These are phyloP conservation scores for Nothocercus julius DNA, from an alignment of 2,113 vertebrate species.

Conservation along the genomic window DNA sequence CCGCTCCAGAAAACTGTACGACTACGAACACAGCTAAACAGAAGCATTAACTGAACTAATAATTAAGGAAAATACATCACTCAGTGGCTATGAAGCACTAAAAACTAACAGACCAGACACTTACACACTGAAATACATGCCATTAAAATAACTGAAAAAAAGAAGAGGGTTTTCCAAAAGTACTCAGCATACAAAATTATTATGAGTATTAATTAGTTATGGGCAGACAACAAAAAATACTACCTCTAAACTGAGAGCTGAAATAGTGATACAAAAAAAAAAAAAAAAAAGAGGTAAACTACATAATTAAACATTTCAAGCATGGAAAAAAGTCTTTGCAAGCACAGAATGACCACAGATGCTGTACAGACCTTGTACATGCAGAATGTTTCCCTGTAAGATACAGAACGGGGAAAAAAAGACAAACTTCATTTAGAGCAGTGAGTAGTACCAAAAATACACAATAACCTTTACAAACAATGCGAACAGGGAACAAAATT, in stretches of 20 bases:
- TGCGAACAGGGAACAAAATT: background rate
- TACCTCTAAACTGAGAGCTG: background rate
- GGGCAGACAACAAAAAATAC: background rate
- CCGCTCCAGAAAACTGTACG: background rate
- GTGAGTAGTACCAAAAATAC: background rate
- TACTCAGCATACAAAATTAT: background rate
- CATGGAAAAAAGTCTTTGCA: background rate
- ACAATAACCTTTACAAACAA: background rate
- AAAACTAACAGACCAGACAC: background rate
- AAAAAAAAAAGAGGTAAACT: background rate
- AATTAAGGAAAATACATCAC: constrained; percentile 8
- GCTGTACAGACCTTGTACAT: background rate
- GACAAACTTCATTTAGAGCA: background rate
- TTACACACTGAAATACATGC: background rate
- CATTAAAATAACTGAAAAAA: background rate
- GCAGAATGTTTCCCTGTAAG: background rate
- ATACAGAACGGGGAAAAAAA: background rate
- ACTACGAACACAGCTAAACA: background rate
- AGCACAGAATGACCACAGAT: background rate
- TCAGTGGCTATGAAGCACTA: background rate
- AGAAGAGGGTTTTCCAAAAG: background rate
- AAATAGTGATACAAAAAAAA: background rate
- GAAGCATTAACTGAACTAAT: constrained; percentile 13
- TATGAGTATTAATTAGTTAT: background rate
- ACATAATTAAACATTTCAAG: background rate